phyloP scores from a whole-genome alignment of 2,888 invertebrate genomes.

The Plagiodera versicolora region DNA sequence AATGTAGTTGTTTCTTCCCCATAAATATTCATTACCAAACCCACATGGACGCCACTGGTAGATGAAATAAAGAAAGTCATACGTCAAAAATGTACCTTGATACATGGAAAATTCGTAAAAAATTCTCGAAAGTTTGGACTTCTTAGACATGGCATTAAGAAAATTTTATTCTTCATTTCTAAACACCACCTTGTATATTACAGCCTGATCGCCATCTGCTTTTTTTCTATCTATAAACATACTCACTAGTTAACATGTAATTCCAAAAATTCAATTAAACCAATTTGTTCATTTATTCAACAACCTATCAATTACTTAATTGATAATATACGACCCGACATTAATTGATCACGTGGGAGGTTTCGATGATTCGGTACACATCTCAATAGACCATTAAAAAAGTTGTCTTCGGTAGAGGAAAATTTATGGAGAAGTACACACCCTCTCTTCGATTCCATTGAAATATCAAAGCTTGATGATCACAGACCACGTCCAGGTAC shows the following conservation, averaged over 20 bases:
- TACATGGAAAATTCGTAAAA: no score
- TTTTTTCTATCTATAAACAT: neutral
- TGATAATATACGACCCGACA: conserved; percentile 14
- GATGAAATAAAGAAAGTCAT: no score
- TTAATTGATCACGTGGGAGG: conserved; percentile 22
- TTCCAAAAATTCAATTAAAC: conserved; percentile 5
- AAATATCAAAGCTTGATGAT: no score
- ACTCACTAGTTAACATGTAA: neutral
- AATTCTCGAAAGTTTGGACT: no score
- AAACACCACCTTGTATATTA: neutral
- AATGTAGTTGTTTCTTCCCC: no score
- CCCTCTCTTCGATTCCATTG: neutral
- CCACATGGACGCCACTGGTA: no score
- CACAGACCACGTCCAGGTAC: no score
- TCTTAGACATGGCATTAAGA: no score
- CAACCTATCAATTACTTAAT: conserved; percentile 22
- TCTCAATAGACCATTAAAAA: conserved; percentile 15
- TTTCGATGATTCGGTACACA: conserved; percentile 21
- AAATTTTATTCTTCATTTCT: neutral
- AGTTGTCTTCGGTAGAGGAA: neutral
- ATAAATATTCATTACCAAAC: no score
- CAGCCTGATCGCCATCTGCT: neutral
- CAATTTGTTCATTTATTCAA: conserved; percentile 8
- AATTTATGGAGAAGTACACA: neutral
- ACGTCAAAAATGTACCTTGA: no score